Conservation (phyloP, 1,140 invertebrate genomes). For the Eulimnadia texana region DNA sequence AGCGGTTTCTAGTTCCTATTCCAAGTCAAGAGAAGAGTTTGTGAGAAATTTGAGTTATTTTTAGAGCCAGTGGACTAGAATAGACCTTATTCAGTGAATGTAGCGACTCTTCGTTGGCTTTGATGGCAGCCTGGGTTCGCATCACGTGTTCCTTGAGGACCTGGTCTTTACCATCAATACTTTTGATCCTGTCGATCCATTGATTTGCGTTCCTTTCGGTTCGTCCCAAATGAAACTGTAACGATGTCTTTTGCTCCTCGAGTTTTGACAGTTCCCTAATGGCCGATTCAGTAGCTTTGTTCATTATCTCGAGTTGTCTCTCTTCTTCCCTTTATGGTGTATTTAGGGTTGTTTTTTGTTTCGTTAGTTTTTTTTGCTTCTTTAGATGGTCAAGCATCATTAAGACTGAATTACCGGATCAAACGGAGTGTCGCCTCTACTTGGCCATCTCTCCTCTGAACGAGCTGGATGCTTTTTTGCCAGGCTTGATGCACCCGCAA, state of each 20-base stretch:
- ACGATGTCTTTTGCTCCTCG: background rate
- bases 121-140: background rate
- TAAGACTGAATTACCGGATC: too few relatives aligned
- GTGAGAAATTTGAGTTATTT: too few relatives aligned
- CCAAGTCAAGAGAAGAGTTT: too few relatives aligned
- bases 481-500: constrained; percentile 1
- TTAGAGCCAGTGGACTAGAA: background rate
- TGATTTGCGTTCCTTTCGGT: background rate
- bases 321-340: background rate
- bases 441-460: background rate
- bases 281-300: background rate
- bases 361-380: too few relatives aligned
- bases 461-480: background rate
- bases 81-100: background rate
- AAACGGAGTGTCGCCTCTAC: background rate
- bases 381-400: too few relatives aligned
- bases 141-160: background rate
- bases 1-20: background rate
- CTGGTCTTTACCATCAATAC: background rate
- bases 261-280: background rate
- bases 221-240: background rate
- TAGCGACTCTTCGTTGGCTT: background rate
- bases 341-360: too few relatives aligned
- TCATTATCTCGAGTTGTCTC: background rate
- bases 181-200: background rate